Base-by-base conservation (phyloP, 2,113 vertebrate genomes). In the Nannobrachium achirus region DNA sequence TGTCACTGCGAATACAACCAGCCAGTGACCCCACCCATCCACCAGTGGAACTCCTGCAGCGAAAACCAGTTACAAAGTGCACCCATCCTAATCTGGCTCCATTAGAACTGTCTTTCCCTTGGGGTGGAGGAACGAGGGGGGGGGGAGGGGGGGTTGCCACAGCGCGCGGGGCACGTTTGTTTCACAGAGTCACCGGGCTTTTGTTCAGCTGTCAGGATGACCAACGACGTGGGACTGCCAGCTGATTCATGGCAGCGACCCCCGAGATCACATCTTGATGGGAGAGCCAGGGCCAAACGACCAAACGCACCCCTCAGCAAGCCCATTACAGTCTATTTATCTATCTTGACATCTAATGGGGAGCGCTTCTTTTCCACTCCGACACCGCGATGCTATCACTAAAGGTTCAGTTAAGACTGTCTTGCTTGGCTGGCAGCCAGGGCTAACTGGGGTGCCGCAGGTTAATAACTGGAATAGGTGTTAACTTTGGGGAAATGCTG, bases 121-220 rank as follows among this genome's bases (percentile, higher is more conserved):
- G 19, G 10, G 62, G 67, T 63, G n/a, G 40, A 49, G 42, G 60
- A 63, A 66, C 53, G 69, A 63, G 44, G 46, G 58, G 58, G 65
- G 65, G 64, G 61, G 44, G 41, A 25, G 50, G 25, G 50, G 59
- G 69, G 66, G 63, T 55, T 67, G 65, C 66, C 61, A 15, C 56
- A 59, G 56, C 42, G 56, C 80, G 25, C 25, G 4, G 25, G 25
- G 25, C 25, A 5, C 25, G 25, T 33, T 33, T 33, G 6, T 33
- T 33, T 33, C 25, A 33, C 25, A 66, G 79, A 73, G 75, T 80
- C 71, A 66, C 82, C 33, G 70, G 75, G 80, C 85, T 90, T n/a
- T 92, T 93, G 89, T 92, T 89, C 76, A 65, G 77, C 88, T 92
- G 92, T 92, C 92, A 92, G 78, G 85, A 92, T 90, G 91, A 92